Conservation (phyloP, 2,797 vertebrate species). For the Microtus obscurus region DNA sequence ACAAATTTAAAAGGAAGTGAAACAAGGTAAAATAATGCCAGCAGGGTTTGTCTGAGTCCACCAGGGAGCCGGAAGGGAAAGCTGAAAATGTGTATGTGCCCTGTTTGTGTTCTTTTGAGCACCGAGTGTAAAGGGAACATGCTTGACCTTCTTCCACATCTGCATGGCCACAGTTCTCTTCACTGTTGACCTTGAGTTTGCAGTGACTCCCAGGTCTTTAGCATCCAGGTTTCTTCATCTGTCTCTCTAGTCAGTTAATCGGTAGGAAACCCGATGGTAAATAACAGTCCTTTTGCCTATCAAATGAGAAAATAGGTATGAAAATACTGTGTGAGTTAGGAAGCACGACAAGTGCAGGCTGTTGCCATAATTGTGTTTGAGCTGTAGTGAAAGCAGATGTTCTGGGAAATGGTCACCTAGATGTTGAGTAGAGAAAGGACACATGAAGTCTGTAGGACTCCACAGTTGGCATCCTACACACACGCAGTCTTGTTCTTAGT, state of each 20-base stretch:
- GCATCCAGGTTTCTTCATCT: neutral
- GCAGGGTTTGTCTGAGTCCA: neutral
- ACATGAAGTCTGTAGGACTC: neutral
- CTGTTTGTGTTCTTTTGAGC: neutral
- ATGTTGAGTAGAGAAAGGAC: neutral
- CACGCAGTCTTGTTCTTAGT: neutral
- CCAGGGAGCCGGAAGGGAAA: neutral
- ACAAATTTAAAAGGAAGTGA: neutral
- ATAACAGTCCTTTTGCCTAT: neutral
- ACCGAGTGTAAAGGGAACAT: neutral
- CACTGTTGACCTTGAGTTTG: neutral
- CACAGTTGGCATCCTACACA: neutral
- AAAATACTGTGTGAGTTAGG: constrained; percentile 30
- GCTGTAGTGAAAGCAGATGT: neutral
- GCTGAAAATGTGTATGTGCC: neutral
- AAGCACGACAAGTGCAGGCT: neutral
- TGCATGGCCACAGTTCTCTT: neutral
- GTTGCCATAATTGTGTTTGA: neutral
- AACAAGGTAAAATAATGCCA: neutral
- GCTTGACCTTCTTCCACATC: neutral
- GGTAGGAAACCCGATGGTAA: neutral
- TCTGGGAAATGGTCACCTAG: constrained; percentile 21
- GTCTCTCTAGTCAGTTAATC: neutral
- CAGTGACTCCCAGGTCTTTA: neutral
- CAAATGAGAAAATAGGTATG: neutral